phyloP scores from a whole-genome alignment of 2,888 invertebrate genomes.

The Meteorus cinctellus region DNA sequence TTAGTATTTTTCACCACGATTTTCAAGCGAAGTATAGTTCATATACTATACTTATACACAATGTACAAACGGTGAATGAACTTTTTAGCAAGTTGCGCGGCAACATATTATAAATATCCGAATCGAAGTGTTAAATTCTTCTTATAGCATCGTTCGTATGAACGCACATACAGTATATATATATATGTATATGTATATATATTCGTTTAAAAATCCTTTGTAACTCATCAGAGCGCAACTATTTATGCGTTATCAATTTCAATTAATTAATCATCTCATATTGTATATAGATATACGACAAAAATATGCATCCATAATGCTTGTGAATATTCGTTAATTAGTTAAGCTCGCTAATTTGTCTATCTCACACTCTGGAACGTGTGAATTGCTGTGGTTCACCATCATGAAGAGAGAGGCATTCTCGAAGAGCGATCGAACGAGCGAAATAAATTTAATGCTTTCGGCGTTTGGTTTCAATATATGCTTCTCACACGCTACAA shows the following conservation, averaged over 20 bases:
- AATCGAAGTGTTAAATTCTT: too few relatives aligned
- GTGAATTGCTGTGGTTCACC: slow-evolving; percentile 31
- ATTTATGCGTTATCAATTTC: not conserved
- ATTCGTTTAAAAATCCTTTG: too few relatives aligned
- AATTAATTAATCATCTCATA: slow-evolving; percentile 1
- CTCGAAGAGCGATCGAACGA: slow-evolving; percentile 4
- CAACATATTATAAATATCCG: too few relatives aligned
- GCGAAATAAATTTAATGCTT: slow-evolving; percentile 50
- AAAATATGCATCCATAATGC: not conserved
- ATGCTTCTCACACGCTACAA: slow-evolving; percentile 11
- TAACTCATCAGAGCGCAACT: too few relatives aligned
- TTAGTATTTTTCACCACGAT: too few relatives aligned
- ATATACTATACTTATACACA: not conserved
- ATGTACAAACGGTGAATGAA: not conserved
- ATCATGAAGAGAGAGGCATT: not conserved
- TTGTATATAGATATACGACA: not conserved
- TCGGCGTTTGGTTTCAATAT: slow-evolving; percentile 20
- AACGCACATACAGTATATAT: too few relatives aligned
- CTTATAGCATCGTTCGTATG: too few relatives aligned
- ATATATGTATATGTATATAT: too few relatives aligned
- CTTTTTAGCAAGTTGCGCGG: too few relatives aligned
- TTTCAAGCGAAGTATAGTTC: not conserved
- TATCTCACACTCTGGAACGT: slow-evolving; percentile 42
- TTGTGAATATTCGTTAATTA: slow-evolving; percentile 49
- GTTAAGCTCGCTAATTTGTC: slow-evolving; percentile 53